phyloP scores from a whole-genome alignment of 2,888 invertebrate species.

The Podabrus alpinus region DNA sequence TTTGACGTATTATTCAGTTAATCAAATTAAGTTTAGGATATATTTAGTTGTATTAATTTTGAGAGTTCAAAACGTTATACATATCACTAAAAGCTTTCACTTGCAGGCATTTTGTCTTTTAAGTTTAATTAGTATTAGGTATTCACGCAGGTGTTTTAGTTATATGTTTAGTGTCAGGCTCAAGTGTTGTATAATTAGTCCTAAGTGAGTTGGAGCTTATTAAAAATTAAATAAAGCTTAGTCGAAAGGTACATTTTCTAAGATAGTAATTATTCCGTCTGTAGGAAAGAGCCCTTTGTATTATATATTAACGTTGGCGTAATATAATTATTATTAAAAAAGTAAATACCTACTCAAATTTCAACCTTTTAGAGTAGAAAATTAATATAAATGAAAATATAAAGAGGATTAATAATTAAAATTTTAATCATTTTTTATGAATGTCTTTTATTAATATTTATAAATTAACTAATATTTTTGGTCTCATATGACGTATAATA shows the following conservation, averaged over 20 bases:
- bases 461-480: not conserved
- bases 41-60: not conserved
- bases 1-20: not conserved
- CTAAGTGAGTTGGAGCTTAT: conserved; percentile 32
- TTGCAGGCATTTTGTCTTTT: conserved; percentile 8
- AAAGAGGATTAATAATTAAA: not conserved
- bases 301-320: not conserved
- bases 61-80: conserved; percentile 24
- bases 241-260: conserved; percentile 41
- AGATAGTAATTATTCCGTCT: conserved; percentile 12
- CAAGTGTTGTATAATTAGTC: conserved; percentile 41
- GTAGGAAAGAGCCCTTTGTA: not conserved
- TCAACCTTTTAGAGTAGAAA: not conserved
- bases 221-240: conserved; percentile 26
- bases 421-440: not conserved
- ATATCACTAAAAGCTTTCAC: conserved; percentile 28
- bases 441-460: not conserved
- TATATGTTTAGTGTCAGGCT: conserved; percentile 38
- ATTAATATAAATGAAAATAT: not conserved
- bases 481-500: not conserved
- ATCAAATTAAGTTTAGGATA: not conserved
- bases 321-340: not conserved
- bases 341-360: not conserved
- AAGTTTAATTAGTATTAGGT: conserved; percentile 33
- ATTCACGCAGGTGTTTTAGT: conserved; percentile 32